Evolutionary conservation across 1,140 invertebrate species (phyloP).

Genomic region (Hylaeus anthracinus): DNA sequence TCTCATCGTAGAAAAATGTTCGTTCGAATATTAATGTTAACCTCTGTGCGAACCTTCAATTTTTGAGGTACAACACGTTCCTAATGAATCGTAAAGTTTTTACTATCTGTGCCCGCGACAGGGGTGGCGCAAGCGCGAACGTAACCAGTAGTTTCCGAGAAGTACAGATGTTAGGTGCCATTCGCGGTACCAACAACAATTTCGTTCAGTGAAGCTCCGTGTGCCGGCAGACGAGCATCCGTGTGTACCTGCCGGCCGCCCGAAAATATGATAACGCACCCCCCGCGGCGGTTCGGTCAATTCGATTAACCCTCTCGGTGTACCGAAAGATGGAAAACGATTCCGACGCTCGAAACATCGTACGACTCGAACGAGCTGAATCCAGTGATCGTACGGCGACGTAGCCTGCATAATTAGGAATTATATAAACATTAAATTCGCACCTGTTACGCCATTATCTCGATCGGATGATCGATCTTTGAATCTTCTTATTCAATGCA

Average conservation of each 20-base stretch:
- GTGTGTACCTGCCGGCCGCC: neutral
- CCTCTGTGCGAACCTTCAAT: neutral
- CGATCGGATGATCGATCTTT: neutral
- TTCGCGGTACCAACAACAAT: constrained; percentile 16
- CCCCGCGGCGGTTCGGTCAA: neutral
- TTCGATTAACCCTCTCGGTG: neutral
- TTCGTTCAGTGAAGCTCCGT: constrained; percentile 18
- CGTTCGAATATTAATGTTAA: no score
- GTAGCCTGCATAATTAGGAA: no score
- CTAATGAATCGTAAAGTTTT: neutral
- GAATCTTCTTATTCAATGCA: neutral
- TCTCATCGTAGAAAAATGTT: no score
- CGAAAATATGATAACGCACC: neutral
- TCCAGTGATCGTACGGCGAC: neutral
- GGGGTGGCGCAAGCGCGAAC: constrained; percentile 33
- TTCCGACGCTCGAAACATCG: neutral
- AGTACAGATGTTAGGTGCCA: constrained; percentile 32
- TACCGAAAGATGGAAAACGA: neutral
- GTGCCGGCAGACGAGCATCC: constrained; percentile 14
- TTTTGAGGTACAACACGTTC: neutral
- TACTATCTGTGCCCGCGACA: neutral
- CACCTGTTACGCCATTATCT: no score
- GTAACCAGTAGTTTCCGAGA: constrained; percentile 19
- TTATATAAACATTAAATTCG: no score
- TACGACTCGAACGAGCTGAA: neutral